A percentile compares a stretch with the other conserved stretches of the same genome.
phyloP scores from a whole-genome alignment of 2,888 invertebrate genomes.

The Drosophila quinaria region DNA sequence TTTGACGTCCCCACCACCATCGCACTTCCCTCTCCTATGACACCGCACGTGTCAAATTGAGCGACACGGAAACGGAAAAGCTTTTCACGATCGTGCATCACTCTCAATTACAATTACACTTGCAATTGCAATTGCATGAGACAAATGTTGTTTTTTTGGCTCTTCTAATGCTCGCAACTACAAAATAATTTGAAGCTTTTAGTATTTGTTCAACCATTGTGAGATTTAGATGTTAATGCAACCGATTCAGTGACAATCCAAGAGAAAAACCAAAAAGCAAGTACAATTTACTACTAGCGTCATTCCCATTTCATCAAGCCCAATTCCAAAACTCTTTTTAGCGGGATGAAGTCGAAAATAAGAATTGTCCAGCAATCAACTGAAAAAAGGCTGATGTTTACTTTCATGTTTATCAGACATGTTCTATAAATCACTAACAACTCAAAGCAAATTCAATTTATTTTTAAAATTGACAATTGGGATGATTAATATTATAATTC shows the following conservation, averaged over 20 bases:
- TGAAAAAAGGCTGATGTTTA: neutral
- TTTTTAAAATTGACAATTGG: no score
- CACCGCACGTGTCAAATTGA: conserved; percentile 14
- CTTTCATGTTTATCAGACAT: no score
- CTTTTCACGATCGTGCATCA: conserved; percentile 49
- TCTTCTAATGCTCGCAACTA: conserved; percentile 21
- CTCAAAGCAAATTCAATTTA: no score
- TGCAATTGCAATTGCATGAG: conserved; percentile 14
- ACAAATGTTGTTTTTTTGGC: conserved; percentile 19
- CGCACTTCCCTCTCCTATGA: neutral
- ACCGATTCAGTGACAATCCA: neutral
- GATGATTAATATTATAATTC: neutral
- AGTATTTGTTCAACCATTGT: conserved; percentile 56
- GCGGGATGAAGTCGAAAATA: neutral
- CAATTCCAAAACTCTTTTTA: conserved; percentile 2
- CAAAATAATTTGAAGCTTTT: conserved; percentile 33
- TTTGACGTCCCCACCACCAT: conserved; percentile 6
- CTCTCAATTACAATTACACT: conserved; percentile 18
- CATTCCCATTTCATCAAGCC: conserved; percentile 11
- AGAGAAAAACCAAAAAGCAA: conserved; percentile 21
- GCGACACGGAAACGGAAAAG: conserved; percentile 53
- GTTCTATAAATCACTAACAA: no score
- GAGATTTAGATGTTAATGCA: conserved; percentile 36
- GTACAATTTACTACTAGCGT: conserved; percentile 15
- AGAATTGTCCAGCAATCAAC: neutral